phyloP scores from a whole-genome alignment of 2,797 vertebrate species.

The Mus caroli region DNA sequence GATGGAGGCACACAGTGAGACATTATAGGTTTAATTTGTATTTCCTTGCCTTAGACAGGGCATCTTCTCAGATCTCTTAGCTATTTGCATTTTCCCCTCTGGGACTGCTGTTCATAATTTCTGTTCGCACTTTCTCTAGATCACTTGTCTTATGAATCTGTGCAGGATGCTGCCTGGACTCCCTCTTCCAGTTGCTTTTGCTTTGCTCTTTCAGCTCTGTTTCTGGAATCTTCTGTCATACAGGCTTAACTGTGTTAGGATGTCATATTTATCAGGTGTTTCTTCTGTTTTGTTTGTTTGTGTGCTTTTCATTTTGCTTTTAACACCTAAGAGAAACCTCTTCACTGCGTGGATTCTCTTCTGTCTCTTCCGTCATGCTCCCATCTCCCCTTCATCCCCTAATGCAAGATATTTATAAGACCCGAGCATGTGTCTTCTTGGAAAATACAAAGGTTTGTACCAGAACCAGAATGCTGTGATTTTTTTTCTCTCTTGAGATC shows the following conservation, averaged over 20 bases:
- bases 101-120: slow-evolving; percentile 1
- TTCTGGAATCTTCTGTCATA: not conserved
- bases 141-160: not conserved
- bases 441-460: not conserved
- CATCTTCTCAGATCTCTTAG: not conserved
- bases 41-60: not conserved
- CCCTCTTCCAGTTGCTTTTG: slow-evolving; percentile 7
- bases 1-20: slow-evolving; percentile 6
- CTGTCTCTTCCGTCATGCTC: not conserved
- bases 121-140: not conserved
- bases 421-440: not conserved
- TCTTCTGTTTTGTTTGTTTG: not conserved
- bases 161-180: not conserved
- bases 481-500: slow-evolving; percentile 36
- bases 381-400: not conserved
- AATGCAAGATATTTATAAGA: not conserved
- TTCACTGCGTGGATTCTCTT: not conserved
- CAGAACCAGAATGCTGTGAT: slow-evolving; percentile 15
- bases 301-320: slow-evolving; percentile 53
- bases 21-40: slow-evolving; percentile 12
- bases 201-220: slow-evolving; percentile 10
- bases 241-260: not conserved
- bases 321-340: not conserved
- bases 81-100: slow-evolving; percentile 32
- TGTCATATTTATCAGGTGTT: not conserved